Percentiles rank a stretch among this genome's conserved stretches.
Evolutionary conservation across 2,113 vertebrate genomes (phyloP).

Genomic region (Oreamnos americanus): DNA sequence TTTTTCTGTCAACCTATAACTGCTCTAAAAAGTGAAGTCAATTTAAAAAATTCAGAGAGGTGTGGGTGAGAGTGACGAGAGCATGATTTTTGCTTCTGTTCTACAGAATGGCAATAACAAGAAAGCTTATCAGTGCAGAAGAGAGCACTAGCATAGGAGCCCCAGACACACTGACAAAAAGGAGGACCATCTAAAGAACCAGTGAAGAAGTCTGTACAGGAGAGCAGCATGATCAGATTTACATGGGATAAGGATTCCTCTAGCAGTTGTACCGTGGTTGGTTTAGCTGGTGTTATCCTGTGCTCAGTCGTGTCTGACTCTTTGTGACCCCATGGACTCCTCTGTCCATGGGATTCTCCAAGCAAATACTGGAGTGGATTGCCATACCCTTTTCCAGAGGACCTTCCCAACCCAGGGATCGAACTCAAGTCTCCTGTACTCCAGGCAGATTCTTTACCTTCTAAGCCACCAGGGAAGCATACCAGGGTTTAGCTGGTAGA

Average conservation of each 20-base stretch:
- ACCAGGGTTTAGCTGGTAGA: background rate
- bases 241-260: background rate
- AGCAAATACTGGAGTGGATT: background rate
- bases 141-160: background rate
- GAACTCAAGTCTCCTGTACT: background rate
- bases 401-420: background rate
- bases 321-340: background rate
- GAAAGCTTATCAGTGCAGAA: background rate
- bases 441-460: background rate
- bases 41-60: background rate
- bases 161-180: background rate
- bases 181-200: background rate
- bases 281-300: background rate
- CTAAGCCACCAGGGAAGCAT: background rate
- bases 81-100: background rate
- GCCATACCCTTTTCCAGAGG: background rate
- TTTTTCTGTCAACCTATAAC: background rate
- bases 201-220: background rate
- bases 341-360: background rate
- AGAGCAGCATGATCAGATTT: background rate
- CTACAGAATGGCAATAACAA: background rate
- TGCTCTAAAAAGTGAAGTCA: background rate
- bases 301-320: fast-evolving
- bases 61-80: background rate
- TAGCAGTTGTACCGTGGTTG: background rate